Conservation (phyloP, 2,797 vertebrate species). For the Manis javanica region DNA sequence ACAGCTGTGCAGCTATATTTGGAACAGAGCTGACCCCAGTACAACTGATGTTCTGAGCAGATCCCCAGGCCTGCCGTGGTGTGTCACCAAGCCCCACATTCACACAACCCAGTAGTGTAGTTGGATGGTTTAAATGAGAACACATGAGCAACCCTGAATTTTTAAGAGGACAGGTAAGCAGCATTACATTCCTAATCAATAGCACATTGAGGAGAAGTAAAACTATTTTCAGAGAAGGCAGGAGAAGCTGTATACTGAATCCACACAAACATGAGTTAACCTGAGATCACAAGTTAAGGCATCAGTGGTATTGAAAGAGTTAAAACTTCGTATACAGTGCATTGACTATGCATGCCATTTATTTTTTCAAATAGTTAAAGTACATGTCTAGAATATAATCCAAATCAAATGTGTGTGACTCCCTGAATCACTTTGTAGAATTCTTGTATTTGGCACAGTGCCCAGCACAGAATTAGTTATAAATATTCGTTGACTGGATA, state of each 20-base stretch:
- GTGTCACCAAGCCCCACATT: background rate
- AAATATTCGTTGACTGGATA: background rate
- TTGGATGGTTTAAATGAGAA: background rate
- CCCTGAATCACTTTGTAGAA: constrained; percentile 1
- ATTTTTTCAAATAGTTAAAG: background rate
- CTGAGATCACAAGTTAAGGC: background rate
- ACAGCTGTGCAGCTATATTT: background rate
- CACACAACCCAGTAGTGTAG: background rate
- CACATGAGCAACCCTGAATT: background rate
- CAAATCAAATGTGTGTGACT: background rate
- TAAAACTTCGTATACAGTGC: background rate
- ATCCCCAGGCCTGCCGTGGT: background rate
- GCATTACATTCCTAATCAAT: background rate
- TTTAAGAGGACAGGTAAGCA: background rate
- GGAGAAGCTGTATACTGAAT: background rate
- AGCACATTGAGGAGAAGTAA: background rate
- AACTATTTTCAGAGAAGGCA: background rate
- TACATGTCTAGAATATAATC: constrained; percentile 33
- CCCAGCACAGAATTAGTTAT: background rate
- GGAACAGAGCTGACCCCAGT: background rate
- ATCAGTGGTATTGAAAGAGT: background rate
- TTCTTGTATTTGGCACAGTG: background rate
- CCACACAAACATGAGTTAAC: background rate
- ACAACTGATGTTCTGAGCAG: background rate
- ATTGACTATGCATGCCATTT: background rate